Conservation (phyloP, 1,140 invertebrate species). For the Paraescarpia echinospica region DNA sequence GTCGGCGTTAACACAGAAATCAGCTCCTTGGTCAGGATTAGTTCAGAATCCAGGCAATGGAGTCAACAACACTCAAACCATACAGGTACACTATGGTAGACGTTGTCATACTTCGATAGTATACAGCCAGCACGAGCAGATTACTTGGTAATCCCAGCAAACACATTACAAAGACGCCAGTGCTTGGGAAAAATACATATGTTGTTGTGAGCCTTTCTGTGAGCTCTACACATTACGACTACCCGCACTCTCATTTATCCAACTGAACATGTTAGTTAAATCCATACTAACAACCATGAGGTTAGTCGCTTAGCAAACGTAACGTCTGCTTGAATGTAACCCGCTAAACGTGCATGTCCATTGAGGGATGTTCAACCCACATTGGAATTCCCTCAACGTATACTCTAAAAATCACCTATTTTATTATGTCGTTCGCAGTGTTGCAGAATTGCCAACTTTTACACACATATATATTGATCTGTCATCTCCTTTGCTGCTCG, state of each 20-base stretch:
- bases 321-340: not conserved
- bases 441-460: not conserved
- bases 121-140: no score
- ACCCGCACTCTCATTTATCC: not conserved
- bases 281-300: not conserved
- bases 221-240: no score
- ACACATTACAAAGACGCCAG: no score
- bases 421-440: not conserved
- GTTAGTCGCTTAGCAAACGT: not conserved
- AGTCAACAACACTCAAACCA: no score
- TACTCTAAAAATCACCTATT: not conserved
- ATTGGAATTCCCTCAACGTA: not conserved
- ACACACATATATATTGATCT: not conserved
- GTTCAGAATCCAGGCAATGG: no score
- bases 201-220: not conserved
- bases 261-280: not conserved
- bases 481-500: no score
- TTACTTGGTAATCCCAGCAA: no score
- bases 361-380: not conserved
- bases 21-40: no score
- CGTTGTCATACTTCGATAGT: no score
- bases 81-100: no score
- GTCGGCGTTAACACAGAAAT: no score
- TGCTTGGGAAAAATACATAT: not conserved
- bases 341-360: not conserved